Base-by-base conservation (phyloP, 2,888 invertebrate genomes). In the Halictus ligatus region DNA sequence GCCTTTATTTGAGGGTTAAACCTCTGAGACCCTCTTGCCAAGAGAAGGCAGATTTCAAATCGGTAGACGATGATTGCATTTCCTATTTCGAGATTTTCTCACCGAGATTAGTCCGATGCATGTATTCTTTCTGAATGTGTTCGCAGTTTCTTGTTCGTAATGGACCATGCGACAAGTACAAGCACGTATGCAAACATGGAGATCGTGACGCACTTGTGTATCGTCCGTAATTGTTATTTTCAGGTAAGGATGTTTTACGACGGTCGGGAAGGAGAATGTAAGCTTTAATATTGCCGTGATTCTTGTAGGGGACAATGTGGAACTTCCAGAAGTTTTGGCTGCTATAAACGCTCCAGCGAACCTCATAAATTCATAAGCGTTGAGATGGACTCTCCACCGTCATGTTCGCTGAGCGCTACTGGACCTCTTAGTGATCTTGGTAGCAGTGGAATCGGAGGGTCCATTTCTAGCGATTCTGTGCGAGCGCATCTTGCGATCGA, bases 361-460 rank as follows among this genome's bases (percentile, higher is more conserved):
- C 58, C 58, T 80, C 82, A 80, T 85, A 89, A 3, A 89, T 78
- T 60, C 74, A 69, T 81, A 86, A 82, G 74, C 75, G 54, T 85
- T 89, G 90, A 93, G 90, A 97, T 97, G 97, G 97, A 97, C 96
- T 97, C 97, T 92, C 97, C 97, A 94, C 97, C 97, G 94, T 97
- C 97, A 90, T 97, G 97, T 95, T 97, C 97, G 91, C 96, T 97
- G 94, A 97, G 97, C 96, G 97, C 97, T 91, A 97, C 97, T 95
- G 97, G 96, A 92, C 97, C 97, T 95, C 96, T 97, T 92, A 96
- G 97, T 94, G 97, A 97, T 95, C 97, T 97, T 96, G 97, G 97
- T 94, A 97, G 97, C 96, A 97, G 97, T 93, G 96, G 97, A 92
- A 96, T 97, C 91, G 97, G 97, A 95, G 97, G 97, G 92, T 97